Percentiles rank a stretch among this genome's conserved stretches.
These are phyloP conservation scores for Orius insidiosus DNA, from an alignment of 1,140 invertebrate genomes.

Conservation along the genomic window DNA sequence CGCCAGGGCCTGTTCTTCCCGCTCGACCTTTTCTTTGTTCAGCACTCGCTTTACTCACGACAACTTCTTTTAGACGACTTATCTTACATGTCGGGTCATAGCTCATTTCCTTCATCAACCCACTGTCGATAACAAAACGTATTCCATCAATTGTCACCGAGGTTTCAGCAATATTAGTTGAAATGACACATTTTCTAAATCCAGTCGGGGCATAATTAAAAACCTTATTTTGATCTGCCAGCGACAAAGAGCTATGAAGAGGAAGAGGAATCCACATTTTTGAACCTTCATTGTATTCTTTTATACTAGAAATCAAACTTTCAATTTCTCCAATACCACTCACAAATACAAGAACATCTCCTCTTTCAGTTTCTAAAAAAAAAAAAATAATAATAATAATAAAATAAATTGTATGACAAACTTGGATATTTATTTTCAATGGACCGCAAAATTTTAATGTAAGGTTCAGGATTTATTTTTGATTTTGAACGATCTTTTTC, in stretches of 20 bases:
- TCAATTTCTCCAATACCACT: conserved; percentile 93
- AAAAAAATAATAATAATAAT: conserved; percentile 18
- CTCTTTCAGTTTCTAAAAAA: conserved; percentile 59
- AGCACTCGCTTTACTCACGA: conserved; percentile 92
- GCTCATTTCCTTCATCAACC: conserved; percentile 85
- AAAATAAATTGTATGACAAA: conserved; percentile 26
- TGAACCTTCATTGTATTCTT: conserved; percentile 64
- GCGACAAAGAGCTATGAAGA: conserved; percentile 80
- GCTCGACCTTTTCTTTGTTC: conserved; percentile 93
- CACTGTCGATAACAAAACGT: conserved; percentile 92
- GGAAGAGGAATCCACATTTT: conserved; percentile 85
- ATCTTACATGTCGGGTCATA: conserved; percentile 79
- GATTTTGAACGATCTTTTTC: conserved; percentile 49
- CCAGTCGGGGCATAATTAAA: conserved; percentile 94
- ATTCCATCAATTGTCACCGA: conserved; percentile 98
- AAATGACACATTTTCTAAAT: conserved; percentile 90
- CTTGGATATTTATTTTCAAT: conserved; percentile 79
- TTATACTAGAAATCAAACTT: conserved; percentile 69
- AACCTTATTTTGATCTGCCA: conserved; percentile 93
- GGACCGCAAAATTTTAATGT: conserved; percentile 75
- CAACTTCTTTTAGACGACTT: conserved; percentile 80
- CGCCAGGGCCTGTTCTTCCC: conserved; percentile 45
- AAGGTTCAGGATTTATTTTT: conserved; percentile 77
- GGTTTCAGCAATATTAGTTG: conserved; percentile 99
- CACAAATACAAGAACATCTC: conserved; percentile 91